Percentiles rank a stretch among this genome's conserved stretches.
Conservation (phyloP, 2,888 invertebrate genomes). For the Fragum whitleyi region DNA sequence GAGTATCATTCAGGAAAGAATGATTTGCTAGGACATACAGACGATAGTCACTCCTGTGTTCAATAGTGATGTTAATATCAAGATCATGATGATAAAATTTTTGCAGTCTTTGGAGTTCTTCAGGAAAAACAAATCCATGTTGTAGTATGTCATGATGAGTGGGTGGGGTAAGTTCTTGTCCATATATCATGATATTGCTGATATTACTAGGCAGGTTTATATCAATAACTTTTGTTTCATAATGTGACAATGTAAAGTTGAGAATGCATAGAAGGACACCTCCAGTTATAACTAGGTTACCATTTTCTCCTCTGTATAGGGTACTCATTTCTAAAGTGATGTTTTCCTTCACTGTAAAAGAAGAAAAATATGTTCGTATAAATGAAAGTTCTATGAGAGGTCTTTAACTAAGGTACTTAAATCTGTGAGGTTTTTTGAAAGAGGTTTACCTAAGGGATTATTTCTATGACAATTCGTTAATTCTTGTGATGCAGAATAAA, state of each 20-base stretch:
- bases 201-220: neutral
- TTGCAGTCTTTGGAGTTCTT: neutral
- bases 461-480: too few species aligned
- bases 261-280: neutral
- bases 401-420: too few species aligned
- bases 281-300: neutral
- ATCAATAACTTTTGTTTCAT: conserved; percentile 19
- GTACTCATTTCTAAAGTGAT: neutral
- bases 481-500: too few species aligned
- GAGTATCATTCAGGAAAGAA: neutral
- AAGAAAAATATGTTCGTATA: neutral
- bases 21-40: neutral
- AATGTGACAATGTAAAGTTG: neutral
- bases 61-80: neutral
- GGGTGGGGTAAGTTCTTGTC: neutral
- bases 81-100: neutral
- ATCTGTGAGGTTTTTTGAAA: too few species aligned
- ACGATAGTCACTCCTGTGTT: neutral
- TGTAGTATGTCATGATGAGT: neutral
- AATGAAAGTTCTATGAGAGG: neutral
- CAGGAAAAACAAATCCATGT: neutral
- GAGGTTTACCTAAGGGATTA: too few species aligned
- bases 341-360: neutral
- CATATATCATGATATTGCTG: neutral
- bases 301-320: neutral